phyloP scores from a whole-genome alignment of 2,113 vertebrate species.

The Spilogale gracilis region DNA sequence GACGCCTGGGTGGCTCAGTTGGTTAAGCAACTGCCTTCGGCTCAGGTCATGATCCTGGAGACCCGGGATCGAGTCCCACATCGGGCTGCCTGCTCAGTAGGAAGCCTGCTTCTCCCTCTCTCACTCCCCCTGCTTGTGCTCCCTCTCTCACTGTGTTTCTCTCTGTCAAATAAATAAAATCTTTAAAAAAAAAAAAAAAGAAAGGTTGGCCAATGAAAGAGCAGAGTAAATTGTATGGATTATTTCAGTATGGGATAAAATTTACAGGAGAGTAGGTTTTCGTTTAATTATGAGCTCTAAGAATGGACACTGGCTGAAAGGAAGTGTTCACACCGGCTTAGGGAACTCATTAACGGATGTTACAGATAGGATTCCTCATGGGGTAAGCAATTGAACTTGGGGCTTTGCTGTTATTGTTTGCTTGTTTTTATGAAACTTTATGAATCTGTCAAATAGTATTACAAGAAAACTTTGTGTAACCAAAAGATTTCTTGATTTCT shows the following conservation, averaged over 20 bases:
- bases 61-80: too few relatives aligned
- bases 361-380: not conserved
- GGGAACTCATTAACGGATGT: not conserved
- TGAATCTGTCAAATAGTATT: constrained; percentile 38
- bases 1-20: too few relatives aligned
- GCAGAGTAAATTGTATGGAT: constrained; percentile 8
- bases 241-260: constrained; percentile 50
- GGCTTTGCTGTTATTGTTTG: not conserved
- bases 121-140: too few relatives aligned
- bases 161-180: too few relatives aligned
- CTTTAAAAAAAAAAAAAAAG: too few relatives aligned
- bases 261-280: constrained; percentile 28
- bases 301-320: constrained; percentile 3
- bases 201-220: too few relatives aligned
- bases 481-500: constrained; percentile 26
- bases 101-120: too few relatives aligned
- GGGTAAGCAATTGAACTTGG: not conserved
- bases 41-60: too few relatives aligned
- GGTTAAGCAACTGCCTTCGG: too few relatives aligned
- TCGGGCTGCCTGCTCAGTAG: too few relatives aligned
- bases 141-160: too few relatives aligned
- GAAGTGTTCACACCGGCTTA: not conserved
- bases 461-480: constrained; percentile 49
- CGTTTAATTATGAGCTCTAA: not conserved
- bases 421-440: constrained; percentile 18